Conservation (phyloP, 2,113 vertebrate species). For the Trachemys scripta region DNA sequence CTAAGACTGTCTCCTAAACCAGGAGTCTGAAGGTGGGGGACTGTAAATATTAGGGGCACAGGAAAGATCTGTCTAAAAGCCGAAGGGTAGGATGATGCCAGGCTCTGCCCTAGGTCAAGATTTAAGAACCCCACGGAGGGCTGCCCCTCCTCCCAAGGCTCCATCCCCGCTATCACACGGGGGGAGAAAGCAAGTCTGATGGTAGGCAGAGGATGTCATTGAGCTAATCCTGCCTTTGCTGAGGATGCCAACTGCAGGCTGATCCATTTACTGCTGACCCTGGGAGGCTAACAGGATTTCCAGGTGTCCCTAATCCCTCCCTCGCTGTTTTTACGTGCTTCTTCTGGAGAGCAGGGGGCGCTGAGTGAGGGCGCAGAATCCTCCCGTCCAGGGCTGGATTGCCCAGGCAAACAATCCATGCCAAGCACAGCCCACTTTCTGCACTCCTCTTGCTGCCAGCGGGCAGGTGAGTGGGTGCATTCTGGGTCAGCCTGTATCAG, state of each 20-base stretch:
- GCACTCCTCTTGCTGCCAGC: neutral
- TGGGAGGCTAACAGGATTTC: slow-evolving; percentile 23
- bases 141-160: neutral
- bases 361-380: neutral
- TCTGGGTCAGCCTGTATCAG: neutral
- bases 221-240: slow-evolving; percentile 78
- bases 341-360: neutral
- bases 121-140: neutral
- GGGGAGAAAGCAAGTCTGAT: neutral
- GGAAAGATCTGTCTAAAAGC: neutral
- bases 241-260: slow-evolving; percentile 72
- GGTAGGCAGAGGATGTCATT: neutral
- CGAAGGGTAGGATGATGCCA: fast-evolving
- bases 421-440: neutral
- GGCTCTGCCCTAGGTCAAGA: neutral
- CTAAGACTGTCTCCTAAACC: fast-evolving
- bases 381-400: neutral
- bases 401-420: neutral
- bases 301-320: slow-evolving; percentile 28
- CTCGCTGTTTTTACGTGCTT: too few species aligned
- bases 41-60: fast-evolving
- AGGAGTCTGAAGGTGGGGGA: fast-evolving
- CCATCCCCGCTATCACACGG: neutral
- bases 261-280: slow-evolving; percentile 70
- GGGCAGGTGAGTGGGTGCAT: neutral